A percentile compares a stretch with the other conserved stretches of the same genome.
phyloP scores from a whole-genome alignment of 2,888 invertebrate genomes.

The Ferdinandea cuprea region DNA sequence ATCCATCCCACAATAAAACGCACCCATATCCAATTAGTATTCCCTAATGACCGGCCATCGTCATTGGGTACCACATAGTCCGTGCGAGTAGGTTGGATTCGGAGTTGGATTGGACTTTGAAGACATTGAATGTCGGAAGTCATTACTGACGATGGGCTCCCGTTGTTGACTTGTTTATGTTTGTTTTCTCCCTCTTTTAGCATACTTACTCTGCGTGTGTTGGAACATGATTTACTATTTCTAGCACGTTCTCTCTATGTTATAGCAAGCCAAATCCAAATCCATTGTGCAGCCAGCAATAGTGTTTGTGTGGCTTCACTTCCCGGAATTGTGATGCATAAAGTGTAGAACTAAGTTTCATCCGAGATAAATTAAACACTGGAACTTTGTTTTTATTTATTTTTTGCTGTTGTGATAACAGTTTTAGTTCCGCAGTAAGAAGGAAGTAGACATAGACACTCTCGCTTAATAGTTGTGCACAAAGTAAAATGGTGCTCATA shows the following conservation, averaged over 20 bases:
- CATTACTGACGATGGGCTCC: constrained; percentile 56
- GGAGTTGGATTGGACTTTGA: constrained; percentile 46
- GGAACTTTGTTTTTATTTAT: background rate
- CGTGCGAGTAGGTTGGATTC: constrained; percentile 2
- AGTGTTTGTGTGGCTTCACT: constrained; percentile 45
- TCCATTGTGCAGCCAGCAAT: constrained; percentile 5
- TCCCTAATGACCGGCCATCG: constrained; percentile 51
- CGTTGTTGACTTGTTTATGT: constrained; percentile 16
- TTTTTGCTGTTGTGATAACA: constrained; percentile 26
- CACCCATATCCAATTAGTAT: constrained; percentile 68
- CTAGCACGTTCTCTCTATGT: constrained; percentile 59
- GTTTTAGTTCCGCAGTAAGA: constrained; percentile 49
- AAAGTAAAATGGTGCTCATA: background rate
- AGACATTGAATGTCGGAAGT: constrained; percentile 71
- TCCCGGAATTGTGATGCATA: constrained; percentile 50
- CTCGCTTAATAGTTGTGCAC: background rate
- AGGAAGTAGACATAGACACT: constrained; percentile 25
- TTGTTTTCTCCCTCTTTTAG: constrained; percentile 19
- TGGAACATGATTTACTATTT: constrained; percentile 63
- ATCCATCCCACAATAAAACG: constrained; percentile 39
- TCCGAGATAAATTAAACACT: constrained; percentile 46
- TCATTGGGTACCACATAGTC: background rate
- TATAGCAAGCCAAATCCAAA: constrained; percentile 30
- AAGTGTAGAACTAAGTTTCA: constrained; percentile 1
- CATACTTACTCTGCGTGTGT: constrained; percentile 34